Conservation (phyloP, 2,113 vertebrate species). For the Aix galericulata region DNA sequence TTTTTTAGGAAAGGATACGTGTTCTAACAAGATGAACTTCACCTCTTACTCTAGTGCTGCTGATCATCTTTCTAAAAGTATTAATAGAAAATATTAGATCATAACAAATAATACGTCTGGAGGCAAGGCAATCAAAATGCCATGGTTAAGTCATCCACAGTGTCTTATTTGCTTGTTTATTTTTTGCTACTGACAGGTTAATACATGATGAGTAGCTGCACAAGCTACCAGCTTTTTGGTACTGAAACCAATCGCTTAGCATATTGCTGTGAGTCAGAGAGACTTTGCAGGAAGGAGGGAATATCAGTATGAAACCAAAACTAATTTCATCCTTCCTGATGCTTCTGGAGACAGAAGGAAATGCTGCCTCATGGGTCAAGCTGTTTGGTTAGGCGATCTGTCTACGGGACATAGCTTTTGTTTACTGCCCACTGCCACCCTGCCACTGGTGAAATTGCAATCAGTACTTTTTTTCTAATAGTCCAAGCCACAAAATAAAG, state of each 20-base stretch:
- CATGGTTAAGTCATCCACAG: not conserved
- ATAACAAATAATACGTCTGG: not conserved
- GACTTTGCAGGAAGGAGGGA: not conserved
- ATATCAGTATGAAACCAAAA: not conserved
- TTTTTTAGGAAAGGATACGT: not conserved
- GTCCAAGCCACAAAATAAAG: not conserved
- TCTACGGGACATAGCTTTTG: not conserved
- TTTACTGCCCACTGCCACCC: no score
- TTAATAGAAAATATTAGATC: slow-evolving; percentile 54
- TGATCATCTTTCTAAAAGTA: slow-evolving; percentile 11
- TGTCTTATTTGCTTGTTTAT: slow-evolving; percentile 23
- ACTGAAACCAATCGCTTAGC: not conserved
- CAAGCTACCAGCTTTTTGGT: not conserved
- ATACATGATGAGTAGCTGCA: not conserved
- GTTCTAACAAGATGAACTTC: not conserved
- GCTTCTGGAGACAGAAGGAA: not conserved
- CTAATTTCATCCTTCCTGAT: not conserved
- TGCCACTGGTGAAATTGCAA: not conserved
- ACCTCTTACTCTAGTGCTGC: not conserved
- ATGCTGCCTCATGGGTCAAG: not conserved
- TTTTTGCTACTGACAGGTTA: slow-evolving; percentile 17
- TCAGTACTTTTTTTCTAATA: not conserved
- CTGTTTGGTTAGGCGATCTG: not conserved
- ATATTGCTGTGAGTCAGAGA: not conserved
- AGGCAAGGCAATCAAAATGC: not conserved